These are phyloP conservation scores for Papilio glaucus DNA, from an alignment of 1,140 invertebrate species.

Conservation along the genomic window DNA sequence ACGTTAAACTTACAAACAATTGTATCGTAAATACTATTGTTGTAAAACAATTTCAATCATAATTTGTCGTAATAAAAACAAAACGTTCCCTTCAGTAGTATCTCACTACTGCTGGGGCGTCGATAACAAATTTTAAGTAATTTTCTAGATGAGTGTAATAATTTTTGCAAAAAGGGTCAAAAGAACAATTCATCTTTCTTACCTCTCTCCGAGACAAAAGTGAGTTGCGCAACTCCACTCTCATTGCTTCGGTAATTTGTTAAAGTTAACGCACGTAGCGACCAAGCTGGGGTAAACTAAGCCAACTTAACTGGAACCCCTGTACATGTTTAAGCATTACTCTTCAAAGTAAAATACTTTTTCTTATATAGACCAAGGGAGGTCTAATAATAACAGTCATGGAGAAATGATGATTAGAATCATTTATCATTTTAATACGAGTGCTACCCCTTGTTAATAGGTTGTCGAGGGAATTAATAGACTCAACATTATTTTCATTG, in stretches of 20 bases:
- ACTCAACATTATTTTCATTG: slow-evolving; percentile 73
- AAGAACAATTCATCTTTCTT: slow-evolving; percentile 70
- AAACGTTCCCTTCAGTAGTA: neutral
- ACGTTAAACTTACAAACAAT: neutral
- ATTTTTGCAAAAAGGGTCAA: slow-evolving; percentile 68
- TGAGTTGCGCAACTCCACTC: slow-evolving; percentile 64
- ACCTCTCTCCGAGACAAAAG: slow-evolving; percentile 56
- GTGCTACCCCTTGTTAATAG: slow-evolving; percentile 73
- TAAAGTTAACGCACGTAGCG: slow-evolving; percentile 71
- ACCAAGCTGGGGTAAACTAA: slow-evolving; percentile 62
- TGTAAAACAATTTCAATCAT: neutral
- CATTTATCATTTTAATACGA: slow-evolving; percentile 80
- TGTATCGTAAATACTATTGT: too few species aligned
- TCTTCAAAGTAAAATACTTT: slow-evolving; percentile 24
- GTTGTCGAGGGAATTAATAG: slow-evolving; percentile 76
- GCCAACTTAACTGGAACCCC: slow-evolving; percentile 50
- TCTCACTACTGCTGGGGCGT: neutral
- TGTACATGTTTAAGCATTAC: slow-evolving; percentile 34
- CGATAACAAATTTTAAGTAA: slow-evolving; percentile 36
- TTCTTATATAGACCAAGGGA: slow-evolving; percentile 38
- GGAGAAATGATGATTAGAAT: slow-evolving; percentile 72
- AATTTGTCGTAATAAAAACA: slow-evolving; percentile 7
- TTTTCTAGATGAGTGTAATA: slow-evolving; percentile 57
- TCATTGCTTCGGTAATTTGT: slow-evolving; percentile 73
- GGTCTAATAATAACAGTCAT: slow-evolving; percentile 51